Base-by-base conservation (phyloP, 2,113 vertebrate genomes). In the Uropsilus gracilis region DNA sequence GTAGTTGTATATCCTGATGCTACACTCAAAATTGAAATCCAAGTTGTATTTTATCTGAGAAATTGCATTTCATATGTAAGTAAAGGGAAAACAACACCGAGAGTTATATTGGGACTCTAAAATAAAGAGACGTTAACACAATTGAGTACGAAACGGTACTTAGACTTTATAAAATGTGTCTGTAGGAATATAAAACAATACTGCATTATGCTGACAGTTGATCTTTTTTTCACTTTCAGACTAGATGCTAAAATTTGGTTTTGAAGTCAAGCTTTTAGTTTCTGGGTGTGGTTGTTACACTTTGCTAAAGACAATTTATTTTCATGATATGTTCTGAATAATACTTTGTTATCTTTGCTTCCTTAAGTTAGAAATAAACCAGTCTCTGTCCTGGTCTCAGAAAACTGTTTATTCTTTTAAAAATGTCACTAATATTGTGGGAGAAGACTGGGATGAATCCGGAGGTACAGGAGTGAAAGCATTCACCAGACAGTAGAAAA, bases 1-100 rank as follows among this genome's bases (percentile, higher is more conserved):
- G 83, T 20, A 50, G 53, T 16, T 88, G 46, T 3, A 1, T 5
- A 64, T 57, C 39, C 30, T 73, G 72, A 68, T 1, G 32, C 37
- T 69, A 18, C 18, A 42, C 14, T 34, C 2, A 22, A 80, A 95
- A 94, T 85, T 59, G 69, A 95, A 91, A 94, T 63, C 53, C 83
- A 80, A 61, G 8, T 55, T 11, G 5, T 95, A 85, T 90, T 95
- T 97, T 90, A 94, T 72, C 50, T 14, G 46, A 84, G 37, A 71
- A 37, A 26, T n/a, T 89, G 42, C 69, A 18, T 87, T 89, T 89
- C 66, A 68, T 28, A 69, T 50, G 14, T 5, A 80, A 88, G 59
- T n/a, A 68, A 96, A 86, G 68, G 77, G 4, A 46, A 48, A 48
- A 57, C 50, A 22, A 4, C 75, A 95, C 91, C 55, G 28, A 94